Percentiles rank a stretch among this genome's conserved stretches.
Conservation (phyloP, 2,113 vertebrate species). For the Bucco capensis region DNA sequence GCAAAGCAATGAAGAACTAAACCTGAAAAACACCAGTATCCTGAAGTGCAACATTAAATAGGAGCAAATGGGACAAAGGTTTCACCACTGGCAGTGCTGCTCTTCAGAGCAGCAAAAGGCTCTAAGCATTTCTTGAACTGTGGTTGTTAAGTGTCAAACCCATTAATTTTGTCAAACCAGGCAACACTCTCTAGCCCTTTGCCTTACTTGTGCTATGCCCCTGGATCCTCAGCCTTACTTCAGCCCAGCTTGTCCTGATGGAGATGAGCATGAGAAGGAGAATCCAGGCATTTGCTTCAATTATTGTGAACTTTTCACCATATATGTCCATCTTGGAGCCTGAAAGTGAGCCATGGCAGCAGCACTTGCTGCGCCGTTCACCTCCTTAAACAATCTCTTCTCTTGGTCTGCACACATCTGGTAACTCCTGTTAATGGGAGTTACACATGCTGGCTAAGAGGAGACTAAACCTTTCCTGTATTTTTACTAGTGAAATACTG, state of each 20-base stretch:
- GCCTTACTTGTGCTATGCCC: not conserved
- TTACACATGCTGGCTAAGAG: slow-evolving; percentile 4
- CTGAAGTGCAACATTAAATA: not conserved
- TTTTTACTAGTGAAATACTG: slow-evolving; percentile 46
- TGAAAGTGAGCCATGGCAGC: not conserved
- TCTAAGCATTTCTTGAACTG: not conserved
- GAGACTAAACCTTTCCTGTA: slow-evolving; percentile 29
- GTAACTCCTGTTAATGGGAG: not conserved
- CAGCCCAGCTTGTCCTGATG: not conserved
- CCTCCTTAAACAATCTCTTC: not conserved
- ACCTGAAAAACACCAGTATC: not conserved
- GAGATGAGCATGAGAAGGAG: not conserved
- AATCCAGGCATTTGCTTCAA: not conserved
- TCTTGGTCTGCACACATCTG: not conserved
- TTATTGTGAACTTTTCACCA: not conserved
- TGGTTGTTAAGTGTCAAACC: not conserved
- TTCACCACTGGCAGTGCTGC: not conserved
- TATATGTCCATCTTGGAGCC: not conserved
- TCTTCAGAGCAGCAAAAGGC: not conserved
- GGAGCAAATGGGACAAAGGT: not conserved
- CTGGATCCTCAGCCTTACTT: not conserved
- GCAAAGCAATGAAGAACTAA: not conserved
- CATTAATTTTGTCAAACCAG: not conserved
- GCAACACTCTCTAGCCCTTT: not conserved
- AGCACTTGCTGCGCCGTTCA: not conserved